These are phyloP conservation scores for Choloepus didactylus DNA, from an alignment of 2,797 vertebrate species.

Conservation along the genomic window DNA sequence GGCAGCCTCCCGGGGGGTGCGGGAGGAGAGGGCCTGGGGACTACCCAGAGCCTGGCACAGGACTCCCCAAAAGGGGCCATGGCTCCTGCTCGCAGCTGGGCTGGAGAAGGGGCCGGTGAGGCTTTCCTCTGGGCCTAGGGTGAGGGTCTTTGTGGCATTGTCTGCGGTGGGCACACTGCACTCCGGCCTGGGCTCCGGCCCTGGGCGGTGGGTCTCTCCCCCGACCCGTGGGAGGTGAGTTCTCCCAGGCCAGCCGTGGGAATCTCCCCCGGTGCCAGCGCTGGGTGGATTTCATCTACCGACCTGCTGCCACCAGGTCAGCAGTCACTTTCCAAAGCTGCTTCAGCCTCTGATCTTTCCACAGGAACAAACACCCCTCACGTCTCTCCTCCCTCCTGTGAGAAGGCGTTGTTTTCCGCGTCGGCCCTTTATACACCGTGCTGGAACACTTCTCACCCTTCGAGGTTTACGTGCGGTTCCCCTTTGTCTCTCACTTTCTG, in stretches of 20 bases:
- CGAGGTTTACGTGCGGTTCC: accelerated
- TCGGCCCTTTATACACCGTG: neutral
- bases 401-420: accelerated
- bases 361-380: neutral
- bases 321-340: neutral
- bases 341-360: neutral
- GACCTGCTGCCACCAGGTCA: neutral
- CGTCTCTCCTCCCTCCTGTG: neutral
- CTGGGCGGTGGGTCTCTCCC: neutral
- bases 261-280: accelerated
- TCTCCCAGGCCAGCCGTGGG: neutral
- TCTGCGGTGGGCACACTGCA: neutral
- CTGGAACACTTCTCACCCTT: neutral
- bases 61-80: neutral
- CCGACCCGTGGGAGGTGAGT: too few relatives aligned
- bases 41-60: neutral
- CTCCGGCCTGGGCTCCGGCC: too few relatives aligned
- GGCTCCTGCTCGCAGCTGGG: neutral
- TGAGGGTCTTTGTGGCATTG: neutral
- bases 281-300: neutral
- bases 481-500: neutral
- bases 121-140: neutral
- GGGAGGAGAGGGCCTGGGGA: too few relatives aligned
- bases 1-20: neutral
- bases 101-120: neutral